Base-by-base conservation (phyloP, 2,113 vertebrate genomes). In the Plecotus auritus region DNA sequence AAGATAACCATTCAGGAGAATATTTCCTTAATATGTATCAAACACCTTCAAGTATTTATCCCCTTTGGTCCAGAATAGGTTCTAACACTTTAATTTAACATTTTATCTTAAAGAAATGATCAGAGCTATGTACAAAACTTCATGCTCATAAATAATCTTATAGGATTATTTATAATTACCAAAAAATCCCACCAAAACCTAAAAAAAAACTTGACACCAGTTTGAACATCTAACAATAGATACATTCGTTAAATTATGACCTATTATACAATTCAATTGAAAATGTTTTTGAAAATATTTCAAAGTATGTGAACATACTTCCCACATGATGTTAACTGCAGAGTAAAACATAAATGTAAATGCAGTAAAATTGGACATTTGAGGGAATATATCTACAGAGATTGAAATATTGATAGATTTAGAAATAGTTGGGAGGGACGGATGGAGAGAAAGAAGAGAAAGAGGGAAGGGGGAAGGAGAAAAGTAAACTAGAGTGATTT, bases 21-120 rank as follows among this genome's bases (percentile, higher is more conserved):
- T 69, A n/a, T 12, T 90, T 88, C 42, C 14, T 45, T 95, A 87
- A 54, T 61, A 51, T 23, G 26, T 59, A 69, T 42, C 42, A 67
- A 86, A 76, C 9, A 81, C 12, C 40, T 69, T 84, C 32, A 90
- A 92, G 84, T 51, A 90, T 18, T 49, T 78, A 73, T 78, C 40
- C 17, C 22, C 1, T 90, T 72, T 94, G 51, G 32, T n/a, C 23
- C 40, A 80, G n/a, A 72, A 83, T 86, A 40, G 1, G 69, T 87
- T 85, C 66, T 80, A 95, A 78, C 28, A 76, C 35, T 91, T 96
- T 88, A 80, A 26, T 9, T 86, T 86, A 26, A 83, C 28, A 70
- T 47, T 88, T 95, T 93, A 81, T 32, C 12, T 93, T 83, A 22
- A 76, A 87, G 28, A 95, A 92, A 51, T 40, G 26, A 80, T 10